Evolutionary conservation across 1,140 invertebrate species (phyloP), one percentile per base, ranked within the genome.

Genomic region (Pinna nobilis): DNA sequence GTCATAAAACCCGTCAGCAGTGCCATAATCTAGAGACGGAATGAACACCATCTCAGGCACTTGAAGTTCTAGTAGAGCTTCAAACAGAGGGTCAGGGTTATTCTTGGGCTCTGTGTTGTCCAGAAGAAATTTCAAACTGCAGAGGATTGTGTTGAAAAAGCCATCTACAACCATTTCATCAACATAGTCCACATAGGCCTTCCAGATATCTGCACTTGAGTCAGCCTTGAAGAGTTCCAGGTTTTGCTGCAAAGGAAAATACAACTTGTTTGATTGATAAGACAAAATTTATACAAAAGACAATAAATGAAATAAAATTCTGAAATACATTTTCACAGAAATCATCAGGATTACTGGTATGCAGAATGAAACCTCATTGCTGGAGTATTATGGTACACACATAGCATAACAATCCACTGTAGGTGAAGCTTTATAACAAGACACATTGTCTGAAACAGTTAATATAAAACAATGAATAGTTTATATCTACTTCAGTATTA

Each of bases 61-160:
- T 55, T 87, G 84, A 2, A 98, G 90, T 83, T 96, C 94, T 53
- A 98, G 88, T 60, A 94, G 92, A 1, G 95, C 94, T 90, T 97
- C 94, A 80, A 98, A 93, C 18, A 98, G 88, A 6, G 96, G 94
- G 25, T 93, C 91, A 33, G 94, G 92, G 49, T 93, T 92, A 74
- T 93, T 93, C 28, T 92, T 91, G 0, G 92, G 89, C 87, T 98
- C 95, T 91, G 98, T 98, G 82, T 98, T 95, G 81, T 97, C 96
- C 3, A 95, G 92, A 53, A 99, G 89, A 86, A 97, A 98, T 60
- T 94, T 94, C 73, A 98, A 90, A 86, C 95, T 96, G 76, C 88
- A 92, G 90, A 89, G 78, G 50, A 90, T 68, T 94, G 92, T 78
- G 92, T 93, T 87, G 92, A 95, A 92, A 44, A 98, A 91, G 47